These are phyloP conservation scores for Megaceryle alcyon DNA, from an alignment of 2,797 vertebrate species.

Conservation along the genomic window DNA sequence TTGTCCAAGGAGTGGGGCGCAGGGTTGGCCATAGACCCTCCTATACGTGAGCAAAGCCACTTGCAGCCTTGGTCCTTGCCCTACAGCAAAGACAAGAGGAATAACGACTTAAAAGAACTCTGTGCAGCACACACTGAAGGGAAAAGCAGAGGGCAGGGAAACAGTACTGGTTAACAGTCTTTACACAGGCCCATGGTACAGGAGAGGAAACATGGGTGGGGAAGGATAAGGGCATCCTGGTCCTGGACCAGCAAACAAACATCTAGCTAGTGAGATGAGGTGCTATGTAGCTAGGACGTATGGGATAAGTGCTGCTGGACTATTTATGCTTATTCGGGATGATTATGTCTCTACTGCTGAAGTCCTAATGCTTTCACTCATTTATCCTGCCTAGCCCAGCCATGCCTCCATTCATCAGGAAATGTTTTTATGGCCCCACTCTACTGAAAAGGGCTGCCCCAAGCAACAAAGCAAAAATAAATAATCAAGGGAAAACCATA, in stretches of 20 bases:
- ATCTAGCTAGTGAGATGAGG: not conserved
- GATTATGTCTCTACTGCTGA: not conserved
- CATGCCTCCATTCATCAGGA: not conserved
- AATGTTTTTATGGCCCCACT: not conserved
- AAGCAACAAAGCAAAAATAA: not conserved
- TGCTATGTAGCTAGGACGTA: not conserved
- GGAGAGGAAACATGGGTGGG: accelerated
- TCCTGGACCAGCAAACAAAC: not conserved
- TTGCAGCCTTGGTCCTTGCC: not conserved
- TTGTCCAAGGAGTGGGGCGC: accelerated
- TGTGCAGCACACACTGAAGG: not conserved
- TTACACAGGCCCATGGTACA: not conserved
- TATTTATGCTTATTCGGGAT: not conserved
- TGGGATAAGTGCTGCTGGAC: not conserved
- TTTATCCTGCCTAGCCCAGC: not conserved
- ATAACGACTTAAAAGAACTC: not conserved
- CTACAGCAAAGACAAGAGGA: not conserved
- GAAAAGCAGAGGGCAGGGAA: not conserved
- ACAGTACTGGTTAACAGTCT: not conserved
- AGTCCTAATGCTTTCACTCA: not conserved
- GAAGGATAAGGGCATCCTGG: not conserved
- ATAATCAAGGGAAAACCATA: not conserved
- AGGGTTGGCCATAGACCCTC: not conserved
- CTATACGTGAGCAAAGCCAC: not conserved
- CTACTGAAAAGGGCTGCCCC: not conserved